These are phyloP conservation scores for Drosophila prostipennis DNA, from an alignment of 2,888 invertebrate genomes.

Conservation along the genomic window DNA sequence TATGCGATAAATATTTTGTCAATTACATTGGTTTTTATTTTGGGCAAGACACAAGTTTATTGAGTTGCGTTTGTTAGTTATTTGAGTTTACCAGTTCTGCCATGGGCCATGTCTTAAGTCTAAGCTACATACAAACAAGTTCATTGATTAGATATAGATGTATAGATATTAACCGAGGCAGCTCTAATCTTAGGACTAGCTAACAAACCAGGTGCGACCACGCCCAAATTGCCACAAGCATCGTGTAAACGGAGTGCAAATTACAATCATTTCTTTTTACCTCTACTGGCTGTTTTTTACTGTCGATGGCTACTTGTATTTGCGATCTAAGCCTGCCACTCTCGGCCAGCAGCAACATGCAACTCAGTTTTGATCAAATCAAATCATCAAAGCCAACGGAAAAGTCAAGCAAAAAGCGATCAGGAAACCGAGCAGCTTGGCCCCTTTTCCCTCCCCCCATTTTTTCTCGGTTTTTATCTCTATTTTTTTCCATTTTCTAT, in stretches of 20 bases:
- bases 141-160: conserved; percentile 22
- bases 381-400: conserved; percentile 45
- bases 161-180: conserved; percentile 32
- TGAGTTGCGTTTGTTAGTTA: not conserved
- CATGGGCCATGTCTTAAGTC: conserved; percentile 17
- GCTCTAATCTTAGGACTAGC: conserved; percentile 43
- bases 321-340: conserved; percentile 38
- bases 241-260: conserved; percentile 66
- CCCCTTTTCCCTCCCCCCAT: conserved; percentile 4
- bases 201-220: conserved; percentile 43
- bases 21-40: conserved; percentile 16
- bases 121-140: conserved; percentile 27
- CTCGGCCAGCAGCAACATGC: conserved; percentile 63
- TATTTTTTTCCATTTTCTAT: not conserved
- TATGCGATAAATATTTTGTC: conserved; percentile 8
- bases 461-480: not conserved
- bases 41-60: conserved; percentile 27
- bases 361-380: conserved; percentile 51
- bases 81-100: not conserved
- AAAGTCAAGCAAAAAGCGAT: conserved; percentile 46
- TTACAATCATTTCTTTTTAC: conserved; percentile 61
- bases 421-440: conserved; percentile 49
- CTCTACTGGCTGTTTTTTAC: conserved; percentile 31
- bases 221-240: conserved; percentile 50
- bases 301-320: conserved; percentile 42